Evolutionary conservation across 2,888 invertebrate genomes (phyloP), one percentile per base, ranked within the genome.

Genomic region (Aspidiotus destructor): DNA sequence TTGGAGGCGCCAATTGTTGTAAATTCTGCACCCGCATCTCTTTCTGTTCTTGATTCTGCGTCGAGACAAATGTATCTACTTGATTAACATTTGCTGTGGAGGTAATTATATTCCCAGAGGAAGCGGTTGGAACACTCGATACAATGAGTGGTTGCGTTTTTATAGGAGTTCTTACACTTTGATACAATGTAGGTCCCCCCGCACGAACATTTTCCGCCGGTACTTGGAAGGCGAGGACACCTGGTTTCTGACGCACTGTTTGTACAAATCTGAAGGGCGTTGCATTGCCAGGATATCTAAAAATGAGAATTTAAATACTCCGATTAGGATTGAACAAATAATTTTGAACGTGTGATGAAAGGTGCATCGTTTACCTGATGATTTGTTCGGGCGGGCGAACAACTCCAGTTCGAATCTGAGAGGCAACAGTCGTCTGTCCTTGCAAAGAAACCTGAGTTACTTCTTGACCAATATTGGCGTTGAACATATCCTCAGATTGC

Each of bases 401-500:
- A n/a, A 16, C 55, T 8, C 54, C n/a, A 1, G 67, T 28, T 60
- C 67, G 16, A 8, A 67, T 60, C 40, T 67, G 67, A 17, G 67
- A 60, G 9, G 70, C 44, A 7, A 60, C 48, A 16, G 68, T 57
- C 41, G 67, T 61, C 16, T 70, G 71, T 13, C 70, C 53, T 44
- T 52, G 71, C 41, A 70, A 60, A 15, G 70, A 54, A 8, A 67
- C 62, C 11, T 71, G 69, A 41, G 58, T 63, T 57, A 53, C 40
- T 57, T 82, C 81, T 0, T 84, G 84, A 74, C 81, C 60, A 2
- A 60, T 60, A 8, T 44, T 67, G n/a, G 28, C 40, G 41, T 28
- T 82, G 72, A 81, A 81, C 74, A 81, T 82, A n/a, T n/a, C n/a
- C 69, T 84, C 83, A 68, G 79, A 79, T 75, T 28, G 48, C 40